These are phyloP conservation scores for Streptopelia turtur DNA, from an alignment of 2,797 vertebrate species.

Conservation along the genomic window DNA sequence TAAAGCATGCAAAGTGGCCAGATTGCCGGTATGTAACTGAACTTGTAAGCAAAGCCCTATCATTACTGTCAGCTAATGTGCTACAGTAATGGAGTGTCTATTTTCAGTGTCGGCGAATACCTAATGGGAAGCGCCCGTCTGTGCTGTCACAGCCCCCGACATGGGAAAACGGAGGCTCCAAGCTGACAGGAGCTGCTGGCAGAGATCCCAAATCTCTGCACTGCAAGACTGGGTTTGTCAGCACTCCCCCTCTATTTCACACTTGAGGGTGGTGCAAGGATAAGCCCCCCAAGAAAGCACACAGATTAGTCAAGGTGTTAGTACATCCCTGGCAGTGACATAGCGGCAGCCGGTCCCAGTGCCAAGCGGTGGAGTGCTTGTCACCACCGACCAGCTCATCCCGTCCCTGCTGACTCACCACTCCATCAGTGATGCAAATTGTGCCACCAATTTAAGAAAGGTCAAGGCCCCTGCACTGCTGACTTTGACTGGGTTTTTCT, in stretches of 20 bases:
- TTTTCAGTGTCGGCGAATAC: not conserved
- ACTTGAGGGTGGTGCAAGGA: not conserved
- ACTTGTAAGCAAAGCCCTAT: constrained; percentile 24
- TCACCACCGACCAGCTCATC: not conserved
- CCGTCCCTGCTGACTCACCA: not conserved
- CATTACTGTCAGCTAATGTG: not conserved
- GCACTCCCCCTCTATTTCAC: not conserved
- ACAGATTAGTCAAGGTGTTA: not conserved
- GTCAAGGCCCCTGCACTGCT: not conserved
- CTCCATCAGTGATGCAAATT: not conserved
- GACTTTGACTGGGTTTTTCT: not conserved
- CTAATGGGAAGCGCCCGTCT: not conserved
- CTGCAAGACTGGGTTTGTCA: not conserved
- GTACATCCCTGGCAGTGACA: not conserved
- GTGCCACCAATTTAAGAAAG: not conserved
- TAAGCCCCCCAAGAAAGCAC: not conserved
- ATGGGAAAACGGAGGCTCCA: not conserved
- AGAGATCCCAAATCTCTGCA: not conserved
- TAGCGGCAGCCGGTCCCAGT: fast-evolving
- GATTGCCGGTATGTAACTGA: not conserved
- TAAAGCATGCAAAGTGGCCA: constrained; percentile 29
- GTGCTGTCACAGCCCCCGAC: not conserved
- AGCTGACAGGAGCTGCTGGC: constrained; percentile 1
- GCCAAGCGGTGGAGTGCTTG: not conserved
- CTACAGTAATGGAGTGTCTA: not conserved